Conservation (phyloP, 2,113 vertebrate species). For the Hippopotamus amphibius region DNA sequence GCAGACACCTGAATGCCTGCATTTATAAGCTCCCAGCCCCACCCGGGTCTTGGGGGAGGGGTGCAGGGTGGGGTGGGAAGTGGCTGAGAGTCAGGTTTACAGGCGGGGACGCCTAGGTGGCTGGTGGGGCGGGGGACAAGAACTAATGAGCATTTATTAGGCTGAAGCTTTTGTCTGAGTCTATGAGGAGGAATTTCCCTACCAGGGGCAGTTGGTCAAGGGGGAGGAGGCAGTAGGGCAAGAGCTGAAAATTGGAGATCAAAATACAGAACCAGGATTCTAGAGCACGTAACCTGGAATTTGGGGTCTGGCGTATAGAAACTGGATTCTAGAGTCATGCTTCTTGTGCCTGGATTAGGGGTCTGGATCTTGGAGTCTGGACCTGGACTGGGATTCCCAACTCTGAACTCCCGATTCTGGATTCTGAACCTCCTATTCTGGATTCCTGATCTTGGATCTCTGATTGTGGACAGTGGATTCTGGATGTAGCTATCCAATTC, state of each 20-base stretch:
- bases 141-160: conserved; percentile 75
- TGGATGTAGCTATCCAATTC: background rate
- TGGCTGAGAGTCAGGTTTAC: conserved; percentile 57
- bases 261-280: background rate
- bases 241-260: background rate
- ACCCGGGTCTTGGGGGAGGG: background rate
- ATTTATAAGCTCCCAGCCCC: conserved; percentile 70
- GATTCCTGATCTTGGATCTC: background rate
- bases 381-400: background rate
- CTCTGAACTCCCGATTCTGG: background rate
- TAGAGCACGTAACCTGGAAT: background rate
- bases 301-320: background rate
- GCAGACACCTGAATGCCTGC: background rate
- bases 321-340: background rate
- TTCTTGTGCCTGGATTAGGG: background rate
- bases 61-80: background rate
- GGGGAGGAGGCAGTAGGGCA: background rate
- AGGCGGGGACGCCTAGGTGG: conserved; percentile 57
- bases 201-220: background rate
- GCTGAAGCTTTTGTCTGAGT: conserved; percentile 61
- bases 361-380: background rate
- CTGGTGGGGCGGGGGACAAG: background rate
- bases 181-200: background rate
- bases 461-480: background rate
- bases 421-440: background rate